Conservation (phyloP, 2,888 invertebrate genomes). For the Microplitis manilae region DNA sequence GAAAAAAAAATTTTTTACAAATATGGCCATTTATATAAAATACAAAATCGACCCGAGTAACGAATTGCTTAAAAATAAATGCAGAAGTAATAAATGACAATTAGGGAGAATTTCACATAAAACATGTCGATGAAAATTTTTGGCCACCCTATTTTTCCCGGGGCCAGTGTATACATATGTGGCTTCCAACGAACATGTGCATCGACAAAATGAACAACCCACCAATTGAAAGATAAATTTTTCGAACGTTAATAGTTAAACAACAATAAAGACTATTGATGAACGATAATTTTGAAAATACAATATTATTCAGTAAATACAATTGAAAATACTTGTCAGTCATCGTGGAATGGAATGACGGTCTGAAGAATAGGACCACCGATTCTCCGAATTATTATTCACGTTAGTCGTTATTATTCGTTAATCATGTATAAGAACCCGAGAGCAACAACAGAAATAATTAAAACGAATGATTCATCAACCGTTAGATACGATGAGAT, state of each 20-base stretch:
- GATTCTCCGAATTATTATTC: background rate
- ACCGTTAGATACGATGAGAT: constrained; percentile 25
- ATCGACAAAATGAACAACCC: too few species aligned
- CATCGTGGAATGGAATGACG: background rate
- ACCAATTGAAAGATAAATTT: background rate
- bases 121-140: too few species aligned
- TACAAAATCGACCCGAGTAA: too few species aligned
- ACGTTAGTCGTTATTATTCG: background rate
- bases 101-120: too few species aligned
- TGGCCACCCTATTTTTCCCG: too few species aligned
- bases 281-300: background rate
- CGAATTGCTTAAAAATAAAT: too few species aligned
- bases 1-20: too few species aligned
- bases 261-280: background rate
- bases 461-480: constrained; percentile 35
- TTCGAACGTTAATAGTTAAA: background rate
- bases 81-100: too few species aligned
- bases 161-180: too few species aligned
- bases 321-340: constrained; percentile 1
- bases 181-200: too few species aligned
- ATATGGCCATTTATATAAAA: too few species aligned
- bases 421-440: background rate
- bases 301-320: background rate
- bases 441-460: constrained; percentile 25
- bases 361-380: background rate